Evolutionary conservation across 2,113 vertebrate species (phyloP).

Genomic region (sheep (Ovis aries)): DNA sequence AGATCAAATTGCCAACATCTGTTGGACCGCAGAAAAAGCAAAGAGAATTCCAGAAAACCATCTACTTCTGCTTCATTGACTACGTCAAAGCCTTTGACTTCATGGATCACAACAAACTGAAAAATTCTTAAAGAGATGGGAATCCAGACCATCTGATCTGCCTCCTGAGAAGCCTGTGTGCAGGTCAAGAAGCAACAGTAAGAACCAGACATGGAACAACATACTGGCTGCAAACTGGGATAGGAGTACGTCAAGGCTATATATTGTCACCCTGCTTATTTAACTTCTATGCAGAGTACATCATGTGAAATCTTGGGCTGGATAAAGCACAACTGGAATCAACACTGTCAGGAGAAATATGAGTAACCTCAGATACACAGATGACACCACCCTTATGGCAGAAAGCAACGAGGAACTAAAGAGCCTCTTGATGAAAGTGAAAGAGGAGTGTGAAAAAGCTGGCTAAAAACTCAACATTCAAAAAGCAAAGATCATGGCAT

Average conservation of each 20-base stretch:
- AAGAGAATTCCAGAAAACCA: not conserved
- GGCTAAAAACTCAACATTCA: not conserved
- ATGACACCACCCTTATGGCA: not conserved
- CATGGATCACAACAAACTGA: not conserved
- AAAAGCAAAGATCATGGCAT: not conserved
- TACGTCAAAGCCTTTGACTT: not conserved
- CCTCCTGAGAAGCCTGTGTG: not conserved
- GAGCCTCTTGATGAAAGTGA: not conserved
- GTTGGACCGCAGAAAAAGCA: not conserved
- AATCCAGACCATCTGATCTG: not conserved
- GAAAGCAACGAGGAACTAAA: not conserved
- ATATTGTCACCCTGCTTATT: not conserved
- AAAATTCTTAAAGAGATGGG: not conserved
- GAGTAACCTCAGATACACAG: not conserved
- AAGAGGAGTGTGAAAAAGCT: not conserved
- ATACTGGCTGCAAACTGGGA: not conserved
- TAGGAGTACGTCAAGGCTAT: not conserved
- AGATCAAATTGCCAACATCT: not conserved
- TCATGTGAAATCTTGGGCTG: not conserved
- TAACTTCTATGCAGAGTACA: not conserved
- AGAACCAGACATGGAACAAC: not conserved
- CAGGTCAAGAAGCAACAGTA: not conserved
- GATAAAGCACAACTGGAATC: not conserved
- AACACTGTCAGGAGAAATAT: not conserved
- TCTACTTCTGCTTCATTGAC: not conserved